Conservation (phyloP, 2,113 vertebrate species). For the Labeo rohita region DNA sequence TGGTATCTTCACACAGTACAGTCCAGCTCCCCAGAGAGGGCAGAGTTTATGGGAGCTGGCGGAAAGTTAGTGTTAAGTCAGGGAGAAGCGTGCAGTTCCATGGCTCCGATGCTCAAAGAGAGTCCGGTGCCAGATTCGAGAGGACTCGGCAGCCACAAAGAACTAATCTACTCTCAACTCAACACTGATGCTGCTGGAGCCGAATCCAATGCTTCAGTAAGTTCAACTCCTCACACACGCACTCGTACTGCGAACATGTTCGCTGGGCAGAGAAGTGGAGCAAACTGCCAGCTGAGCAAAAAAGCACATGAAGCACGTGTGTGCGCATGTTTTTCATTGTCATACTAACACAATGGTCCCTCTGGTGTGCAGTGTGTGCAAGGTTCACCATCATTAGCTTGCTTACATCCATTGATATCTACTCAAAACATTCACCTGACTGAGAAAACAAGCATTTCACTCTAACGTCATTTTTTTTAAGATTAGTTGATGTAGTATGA, state of each 20-base stretch:
- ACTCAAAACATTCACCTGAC: not conserved
- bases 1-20: slow-evolving; percentile 23
- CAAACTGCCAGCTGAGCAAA: slow-evolving; percentile 50
- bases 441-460: not conserved
- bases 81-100: not conserved
- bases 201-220: slow-evolving; percentile 46
- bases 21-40: slow-evolving; percentile 12
- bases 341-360: slow-evolving; percentile 52
- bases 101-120: not conserved
- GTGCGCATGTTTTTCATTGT: slow-evolving; percentile 34
- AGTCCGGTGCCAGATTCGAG: not conserved
- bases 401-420: not conserved
- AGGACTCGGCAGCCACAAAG: not conserved
- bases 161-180: slow-evolving; percentile 37
- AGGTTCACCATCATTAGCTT: slow-evolving; percentile 43
- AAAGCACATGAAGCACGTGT: slow-evolving; percentile 44
- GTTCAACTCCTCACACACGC: slow-evolving; percentile 38
- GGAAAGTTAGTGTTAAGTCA: slow-evolving; percentile 32
- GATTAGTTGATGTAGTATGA: not conserved
- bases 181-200: slow-evolving; percentile 48
- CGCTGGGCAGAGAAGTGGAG: slow-evolving; percentile 40
- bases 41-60: slow-evolving; percentile 23
- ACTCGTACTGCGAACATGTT: slow-evolving; percentile 35
- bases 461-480: not conserved
- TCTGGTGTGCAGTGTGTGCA: slow-evolving; percentile 52